A percentile compares a stretch with the other conserved stretches of the same genome.
Conservation (phyloP, 1,140 invertebrate species). For the Sitodiplosis mosellana region DNA sequence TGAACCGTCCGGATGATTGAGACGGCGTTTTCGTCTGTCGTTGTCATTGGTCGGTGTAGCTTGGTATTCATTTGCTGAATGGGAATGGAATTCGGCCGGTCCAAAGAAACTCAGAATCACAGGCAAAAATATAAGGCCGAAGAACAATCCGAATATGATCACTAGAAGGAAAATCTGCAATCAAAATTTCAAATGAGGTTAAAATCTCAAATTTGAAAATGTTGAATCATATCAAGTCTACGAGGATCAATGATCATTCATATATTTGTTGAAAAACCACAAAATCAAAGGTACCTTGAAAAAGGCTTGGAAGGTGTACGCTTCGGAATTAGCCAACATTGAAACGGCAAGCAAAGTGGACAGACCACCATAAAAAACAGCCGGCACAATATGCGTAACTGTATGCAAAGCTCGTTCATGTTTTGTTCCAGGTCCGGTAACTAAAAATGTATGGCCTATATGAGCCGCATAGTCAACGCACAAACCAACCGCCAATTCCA, state of each 20-base stretch:
- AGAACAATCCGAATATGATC: slow-evolving; percentile 53
- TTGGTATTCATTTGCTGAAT: slow-evolving; percentile 21
- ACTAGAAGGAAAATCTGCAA: slow-evolving; percentile 54
- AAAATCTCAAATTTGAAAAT: too few species aligned
- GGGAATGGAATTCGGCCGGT: too few species aligned
- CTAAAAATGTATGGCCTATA: slow-evolving; percentile 67
- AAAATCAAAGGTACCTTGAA: slow-evolving; percentile 42
- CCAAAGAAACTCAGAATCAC: slow-evolving; percentile 55
- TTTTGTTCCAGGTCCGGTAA: slow-evolving; percentile 29
- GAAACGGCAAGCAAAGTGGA: slow-evolving; percentile 62
- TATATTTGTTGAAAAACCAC: too few species aligned
- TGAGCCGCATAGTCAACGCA: slow-evolving; percentile 81
- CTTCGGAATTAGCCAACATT: slow-evolving; percentile 46
- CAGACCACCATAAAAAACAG: slow-evolving; percentile 61
- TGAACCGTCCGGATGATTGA: too few species aligned
- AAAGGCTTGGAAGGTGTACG: slow-evolving; percentile 65
- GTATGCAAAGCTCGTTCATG: slow-evolving; percentile 43
- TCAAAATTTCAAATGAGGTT: too few species aligned
- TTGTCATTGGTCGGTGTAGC: too few species aligned
- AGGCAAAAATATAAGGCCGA: slow-evolving; percentile 56
- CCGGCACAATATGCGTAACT: slow-evolving; percentile 55
- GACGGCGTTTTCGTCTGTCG: too few species aligned
- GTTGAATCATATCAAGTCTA: too few species aligned
- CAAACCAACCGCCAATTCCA: slow-evolving; percentile 70
- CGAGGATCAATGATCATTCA: too few species aligned